Conservation (phyloP, 2,113 vertebrate species). For the Tricholaema leucomelas region DNA sequence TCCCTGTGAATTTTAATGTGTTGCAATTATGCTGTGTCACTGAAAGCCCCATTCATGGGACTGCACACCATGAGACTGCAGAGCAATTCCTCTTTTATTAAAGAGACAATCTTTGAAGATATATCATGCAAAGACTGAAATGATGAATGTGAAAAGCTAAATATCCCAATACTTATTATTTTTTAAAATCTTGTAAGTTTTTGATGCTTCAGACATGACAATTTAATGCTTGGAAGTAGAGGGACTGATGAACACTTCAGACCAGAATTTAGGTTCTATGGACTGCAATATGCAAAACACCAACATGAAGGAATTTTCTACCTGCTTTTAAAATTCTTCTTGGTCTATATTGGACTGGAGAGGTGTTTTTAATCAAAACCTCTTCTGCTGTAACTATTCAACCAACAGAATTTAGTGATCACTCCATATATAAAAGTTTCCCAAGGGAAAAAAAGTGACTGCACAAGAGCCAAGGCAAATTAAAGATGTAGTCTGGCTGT, state of each 20-base stretch:
- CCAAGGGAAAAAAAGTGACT: not conserved
- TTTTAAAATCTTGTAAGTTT: not conserved
- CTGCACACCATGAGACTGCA: not conserved
- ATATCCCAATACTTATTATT: not conserved
- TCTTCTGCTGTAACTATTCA: not conserved
- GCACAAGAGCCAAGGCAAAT: not conserved
- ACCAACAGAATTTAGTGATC: not conserved
- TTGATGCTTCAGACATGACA: not conserved
- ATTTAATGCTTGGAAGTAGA: not conserved
- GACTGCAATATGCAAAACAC: not conserved
- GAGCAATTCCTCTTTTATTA: constrained; percentile 8
- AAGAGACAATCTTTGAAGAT: not conserved
- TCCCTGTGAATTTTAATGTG: not conserved
- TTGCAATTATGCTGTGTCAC: not conserved
- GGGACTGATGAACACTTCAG: not conserved
- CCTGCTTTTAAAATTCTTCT: not conserved
- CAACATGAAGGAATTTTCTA: not conserved
- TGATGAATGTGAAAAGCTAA: not conserved
- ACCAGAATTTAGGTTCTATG: not conserved
- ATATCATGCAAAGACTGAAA: not conserved
- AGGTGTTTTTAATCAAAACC: not conserved
- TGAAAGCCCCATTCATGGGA: not conserved
- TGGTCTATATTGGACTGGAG: not conserved
- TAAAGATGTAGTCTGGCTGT: not conserved
- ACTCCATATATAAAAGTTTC: not conserved